Base-by-base conservation (phyloP, 1,140 invertebrate genomes). In the Caligus rogercresseyi region DNA sequence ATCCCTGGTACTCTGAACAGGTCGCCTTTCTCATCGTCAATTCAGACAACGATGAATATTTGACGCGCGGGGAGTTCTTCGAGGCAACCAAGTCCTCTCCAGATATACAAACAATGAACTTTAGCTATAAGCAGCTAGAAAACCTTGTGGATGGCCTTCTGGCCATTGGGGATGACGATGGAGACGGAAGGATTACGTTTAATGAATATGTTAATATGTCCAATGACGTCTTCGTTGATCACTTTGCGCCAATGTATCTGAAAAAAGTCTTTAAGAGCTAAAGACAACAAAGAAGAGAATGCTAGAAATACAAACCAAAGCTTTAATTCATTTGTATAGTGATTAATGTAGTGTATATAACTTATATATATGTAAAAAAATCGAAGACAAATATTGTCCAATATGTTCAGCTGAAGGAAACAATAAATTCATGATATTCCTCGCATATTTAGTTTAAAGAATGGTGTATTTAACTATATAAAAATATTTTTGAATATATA, bases 1-100 rank as follows among this genome's bases (percentile, higher is more conserved):
- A 60, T 60, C 57, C 57, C 16, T 60, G 57, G 57, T 60, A 51
- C 16, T 60, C 57, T 2, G 57, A 60, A 31, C 57, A 60, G 16
- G 18, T 60, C 24, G 26, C 57, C 19, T 60, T 60, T 18, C 24
- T 60, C 20, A 25, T 60, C 3, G 21, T 60, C 15, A 60, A 60
- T 60, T 24, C 57, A 3, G 57, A 60, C 24, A 60, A 60, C 16
- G 25, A 60, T 31, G 57, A 21, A 3, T 31, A 60, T 43, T 60
- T 60, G n/a, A 26, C 57, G 16, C 23, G 26, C 4, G 24, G 25
- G 19, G 57, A 60, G 16, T 19, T 60, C 1, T 43, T 60, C 7
- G 57, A 60, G 26, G 57, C 57, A 1, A 26, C 24, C 18, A 60
- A 60, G 25, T 18, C 26, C 15, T 60, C 57, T 2, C 24, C 23